These are phyloP conservation scores for Agonopterix heracliana DNA, from an alignment of 2,888 invertebrate genomes.

Conservation along the genomic window DNA sequence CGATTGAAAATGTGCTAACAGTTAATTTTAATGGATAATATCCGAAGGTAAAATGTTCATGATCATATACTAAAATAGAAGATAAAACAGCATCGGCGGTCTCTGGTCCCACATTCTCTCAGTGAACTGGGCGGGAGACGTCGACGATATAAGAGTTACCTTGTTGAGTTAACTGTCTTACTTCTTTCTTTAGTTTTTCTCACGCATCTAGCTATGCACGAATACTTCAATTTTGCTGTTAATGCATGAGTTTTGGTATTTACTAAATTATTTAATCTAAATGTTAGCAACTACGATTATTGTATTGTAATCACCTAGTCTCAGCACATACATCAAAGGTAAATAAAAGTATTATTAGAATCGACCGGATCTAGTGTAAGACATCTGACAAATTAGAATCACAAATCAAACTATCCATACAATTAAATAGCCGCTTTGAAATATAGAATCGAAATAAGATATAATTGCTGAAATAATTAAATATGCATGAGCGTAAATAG, in stretches of 20 bases:
- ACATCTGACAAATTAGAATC: conserved; percentile 34
- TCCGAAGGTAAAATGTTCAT: conserved; percentile 63
- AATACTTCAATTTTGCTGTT: conserved; percentile 68
- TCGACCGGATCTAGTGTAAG: conserved; percentile 66
- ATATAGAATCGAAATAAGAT: conserved; percentile 30
- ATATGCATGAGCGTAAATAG: conserved; percentile 54
- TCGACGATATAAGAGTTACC: conserved; percentile 33
- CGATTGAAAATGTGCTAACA: conserved; percentile 62
- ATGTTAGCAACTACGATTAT: conserved; percentile 60
- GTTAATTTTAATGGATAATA: conserved; percentile 63
- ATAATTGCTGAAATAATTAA: conserved; percentile 40
- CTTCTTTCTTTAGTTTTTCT: conserved; percentile 60
- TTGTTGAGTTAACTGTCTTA: conserved; percentile 45
- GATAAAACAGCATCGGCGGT: conserved; percentile 45
- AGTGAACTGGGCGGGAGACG: conserved; percentile 32
- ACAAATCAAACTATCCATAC: conserved; percentile 8
- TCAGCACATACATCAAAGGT: conserved; percentile 71
- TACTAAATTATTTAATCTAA: conserved; percentile 50
- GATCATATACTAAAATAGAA: conserved; percentile 52
- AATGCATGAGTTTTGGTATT: conserved; percentile 66
- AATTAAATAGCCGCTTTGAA: no score
- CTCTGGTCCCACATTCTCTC: conserved; percentile 32
- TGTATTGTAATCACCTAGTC: conserved; percentile 64
- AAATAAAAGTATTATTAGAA: conserved; percentile 46
- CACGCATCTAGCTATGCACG: conserved; percentile 76